Percentiles rank a stretch among this genome's conserved stretches.
Conservation (phyloP, 2,888 invertebrate genomes). For the Hypselothyrea guttata region DNA sequence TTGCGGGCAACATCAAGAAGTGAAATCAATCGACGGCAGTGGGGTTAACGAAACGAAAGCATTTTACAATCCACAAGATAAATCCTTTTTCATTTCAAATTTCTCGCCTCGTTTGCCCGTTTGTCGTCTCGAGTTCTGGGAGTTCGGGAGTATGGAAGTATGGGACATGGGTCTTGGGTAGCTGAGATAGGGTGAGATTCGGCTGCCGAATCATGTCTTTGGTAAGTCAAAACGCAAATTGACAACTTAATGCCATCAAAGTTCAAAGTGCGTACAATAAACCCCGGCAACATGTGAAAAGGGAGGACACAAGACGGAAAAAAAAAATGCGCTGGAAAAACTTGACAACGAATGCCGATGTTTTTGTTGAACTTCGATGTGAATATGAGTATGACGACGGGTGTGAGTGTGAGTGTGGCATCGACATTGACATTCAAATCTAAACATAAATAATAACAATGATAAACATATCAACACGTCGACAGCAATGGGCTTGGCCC, state of each 20-base stretch:
- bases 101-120: slow-evolving; percentile 12
- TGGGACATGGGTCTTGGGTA: not conserved
- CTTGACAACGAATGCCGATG: slow-evolving; percentile 29
- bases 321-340: slow-evolving; percentile 9
- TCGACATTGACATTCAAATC: slow-evolving; percentile 79
- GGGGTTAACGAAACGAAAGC: slow-evolving; percentile 7
- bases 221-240: slow-evolving; percentile 70
- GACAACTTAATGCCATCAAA: slow-evolving; percentile 77
- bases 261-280: slow-evolving; percentile 70
- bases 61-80: slow-evolving; percentile 30
- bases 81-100: slow-evolving; percentile 51
- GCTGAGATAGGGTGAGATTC: not conserved
- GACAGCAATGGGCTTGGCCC: slow-evolving; percentile 33
- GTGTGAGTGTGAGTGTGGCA: slow-evolving; percentile 9
- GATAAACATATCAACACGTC: slow-evolving; percentile 78
- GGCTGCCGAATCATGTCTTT: slow-evolving; percentile 44
- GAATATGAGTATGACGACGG: slow-evolving; percentile 11
- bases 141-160: not conserved
- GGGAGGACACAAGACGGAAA: too few species aligned
- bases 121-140: slow-evolving; percentile 4
- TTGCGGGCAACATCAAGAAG: not conserved
- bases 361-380: too few species aligned
- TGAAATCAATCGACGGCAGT: slow-evolving; percentile 25
- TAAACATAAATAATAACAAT: slow-evolving; percentile 77
- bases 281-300: slow-evolving; percentile 40